phyloP scores from a whole-genome alignment of 1,140 invertebrate species.

The Zophobas morio region DNA sequence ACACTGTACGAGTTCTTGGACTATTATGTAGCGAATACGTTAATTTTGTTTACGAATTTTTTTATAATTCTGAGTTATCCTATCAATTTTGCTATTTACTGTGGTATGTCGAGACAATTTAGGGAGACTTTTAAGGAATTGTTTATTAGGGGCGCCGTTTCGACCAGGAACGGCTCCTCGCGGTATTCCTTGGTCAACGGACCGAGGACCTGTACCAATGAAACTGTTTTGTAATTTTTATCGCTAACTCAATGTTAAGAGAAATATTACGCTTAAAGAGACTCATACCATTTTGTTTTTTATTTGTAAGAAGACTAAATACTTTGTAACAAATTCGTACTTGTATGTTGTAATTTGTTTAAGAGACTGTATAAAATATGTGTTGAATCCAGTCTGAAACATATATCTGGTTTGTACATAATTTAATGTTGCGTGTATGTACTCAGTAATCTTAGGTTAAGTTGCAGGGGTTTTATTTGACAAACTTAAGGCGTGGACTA shows the following conservation, averaged over 20 bases:
- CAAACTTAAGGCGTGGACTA: not conserved
- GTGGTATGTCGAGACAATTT: slow-evolving; percentile 95
- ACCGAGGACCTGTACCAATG: slow-evolving; percentile 84
- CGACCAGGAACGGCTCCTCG: slow-evolving; percentile 78
- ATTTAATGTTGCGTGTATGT: slow-evolving; percentile 40
- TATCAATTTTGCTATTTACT: slow-evolving; percentile 96
- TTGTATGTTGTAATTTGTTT: slow-evolving; percentile 38
- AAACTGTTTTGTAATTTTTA: slow-evolving; percentile 81
- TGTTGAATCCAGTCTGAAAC: slow-evolving; percentile 23
- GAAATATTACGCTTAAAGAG: slow-evolving; percentile 32
- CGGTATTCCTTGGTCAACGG: slow-evolving; percentile 85
- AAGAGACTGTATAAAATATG: slow-evolving; percentile 25
- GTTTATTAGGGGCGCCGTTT: slow-evolving; percentile 78
- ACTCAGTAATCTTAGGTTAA: slow-evolving; percentile 33
- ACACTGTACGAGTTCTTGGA: slow-evolving; percentile 81
- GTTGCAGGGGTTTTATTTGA: slow-evolving; percentile 5
- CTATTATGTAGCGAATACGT: slow-evolving; percentile 85
- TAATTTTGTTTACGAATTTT: slow-evolving; percentile 92
- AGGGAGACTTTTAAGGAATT: slow-evolving; percentile 93
- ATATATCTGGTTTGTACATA: slow-evolving; percentile 45
- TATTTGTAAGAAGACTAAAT: slow-evolving; percentile 41
- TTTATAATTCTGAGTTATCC: slow-evolving; percentile 93
- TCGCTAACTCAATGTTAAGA: slow-evolving; percentile 29
- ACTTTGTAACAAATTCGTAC: slow-evolving; percentile 41
- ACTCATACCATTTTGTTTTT: slow-evolving; percentile 32